phyloP scores from a whole-genome alignment of 2,888 invertebrate genomes.

The Chydorus sphaericus region DNA sequence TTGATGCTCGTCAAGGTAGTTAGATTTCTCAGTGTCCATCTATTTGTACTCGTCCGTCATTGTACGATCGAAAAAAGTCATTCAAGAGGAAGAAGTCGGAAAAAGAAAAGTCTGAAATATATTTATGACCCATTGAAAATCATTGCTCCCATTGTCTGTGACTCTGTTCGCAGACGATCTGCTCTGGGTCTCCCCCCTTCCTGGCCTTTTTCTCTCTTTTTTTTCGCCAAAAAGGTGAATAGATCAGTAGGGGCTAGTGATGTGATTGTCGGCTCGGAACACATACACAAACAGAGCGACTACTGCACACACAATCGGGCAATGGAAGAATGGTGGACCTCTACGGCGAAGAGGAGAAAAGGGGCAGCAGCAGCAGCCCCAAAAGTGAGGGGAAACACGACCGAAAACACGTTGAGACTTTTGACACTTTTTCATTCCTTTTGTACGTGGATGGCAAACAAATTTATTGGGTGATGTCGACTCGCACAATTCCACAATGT shows the following conservation, averaged over 20 bases:
- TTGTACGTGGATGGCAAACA: slow-evolving; percentile 11
- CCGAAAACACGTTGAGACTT: slow-evolving; percentile 6
- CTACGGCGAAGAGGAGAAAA: not conserved
- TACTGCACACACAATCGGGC: no score
- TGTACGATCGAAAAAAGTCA: not conserved
- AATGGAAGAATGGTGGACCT: no score
- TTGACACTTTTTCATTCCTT: slow-evolving; percentile 12
- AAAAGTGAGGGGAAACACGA: slow-evolving; percentile 11
- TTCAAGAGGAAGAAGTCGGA: not conserved
- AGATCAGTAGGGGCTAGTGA: not conserved
- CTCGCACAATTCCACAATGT: not conserved
- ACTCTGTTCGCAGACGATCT: not conserved
- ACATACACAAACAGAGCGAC: not conserved
- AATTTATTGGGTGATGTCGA: slow-evolving; percentile 9
- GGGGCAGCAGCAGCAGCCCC: not conserved
- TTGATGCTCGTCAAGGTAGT: not conserved
- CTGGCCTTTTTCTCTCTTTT: not conserved
- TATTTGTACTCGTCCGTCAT: not conserved
- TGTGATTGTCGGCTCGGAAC: not conserved
- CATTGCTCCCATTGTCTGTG: not conserved
- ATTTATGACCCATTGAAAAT: slow-evolving; percentile 6
- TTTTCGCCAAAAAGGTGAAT: not conserved
- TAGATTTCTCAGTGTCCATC: not conserved
- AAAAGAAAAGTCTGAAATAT: not conserved
- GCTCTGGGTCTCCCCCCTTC: not conserved